Evolutionary conservation across 2,113 vertebrate genomes (phyloP), one percentile per base, ranked within the genome.

Genomic region (Ursus arctos): DNA sequence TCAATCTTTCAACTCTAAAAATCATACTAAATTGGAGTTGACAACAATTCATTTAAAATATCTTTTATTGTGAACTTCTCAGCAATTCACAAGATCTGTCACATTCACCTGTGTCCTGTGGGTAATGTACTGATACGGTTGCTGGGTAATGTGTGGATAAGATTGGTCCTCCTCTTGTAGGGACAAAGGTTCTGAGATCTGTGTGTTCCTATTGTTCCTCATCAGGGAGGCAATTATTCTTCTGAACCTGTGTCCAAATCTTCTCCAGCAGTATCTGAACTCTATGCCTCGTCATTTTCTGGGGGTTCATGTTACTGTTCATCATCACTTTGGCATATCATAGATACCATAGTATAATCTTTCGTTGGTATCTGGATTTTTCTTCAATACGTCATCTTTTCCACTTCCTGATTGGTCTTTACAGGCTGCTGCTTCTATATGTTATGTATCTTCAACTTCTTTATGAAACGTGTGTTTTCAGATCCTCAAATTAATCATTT

Each of bases 81-180:
- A 95, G 95, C 95, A 98, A 98, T 98, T 98, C 87, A 28, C 96
- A 96, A 98, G 81, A 92, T 98, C 97, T 98, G 98, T 98, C 95
- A 98, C 95, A 98, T 98, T 96, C 98, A 98, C 98, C 98, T 98
- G 98, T 97, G 99, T 79, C 24, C 49, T 9, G 13, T 31, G 16
- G 76, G 98, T 98, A 98, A 98, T 95, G 96, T 98, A 98, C 98
- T 98, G 97, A 61, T 98, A 98, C 97, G 98, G 97, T 97, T 99
- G 98, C 97, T 98, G 76, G 18, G 7, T 55, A 67, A 67, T 33
- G 11, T 81, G 47, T 51, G 24, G 47, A 28, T 67, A 9, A 67
- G 31, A 69, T 4, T 43, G n/a, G 21, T 26, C 55, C 12, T 76
- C 28, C 8, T 49, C 72, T 77, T 11, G 6, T 7, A 49, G 5